Base-by-base conservation (phyloP, 2,113 vertebrate genomes). In the Nyctereutes procyonoides region DNA sequence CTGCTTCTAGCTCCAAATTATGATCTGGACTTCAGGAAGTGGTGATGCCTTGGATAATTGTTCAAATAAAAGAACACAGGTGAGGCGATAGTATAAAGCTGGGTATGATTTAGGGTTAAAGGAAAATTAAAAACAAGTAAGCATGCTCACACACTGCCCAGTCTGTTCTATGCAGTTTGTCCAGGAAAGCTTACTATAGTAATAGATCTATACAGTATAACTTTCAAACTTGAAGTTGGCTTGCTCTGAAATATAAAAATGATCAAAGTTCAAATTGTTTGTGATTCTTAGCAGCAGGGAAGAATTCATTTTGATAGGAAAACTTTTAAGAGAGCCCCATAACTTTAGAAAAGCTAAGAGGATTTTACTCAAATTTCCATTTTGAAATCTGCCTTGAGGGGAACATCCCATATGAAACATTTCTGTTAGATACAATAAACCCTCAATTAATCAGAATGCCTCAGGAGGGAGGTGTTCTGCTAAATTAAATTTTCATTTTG, bases 371-470 rank as follows among this genome's bases (percentile, higher is more conserved):
- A 84, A 48, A 51, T 92, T 97, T 95, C 79, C 69, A 81, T 74
- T 83, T 89, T 82, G 79, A 93, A 96, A 51, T 96, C 89, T 53
- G 15, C 93, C 86, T 84, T 69, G 35, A 71, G 89, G 86, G 93
- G 53, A 93, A 55, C 26, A 53, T 89, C 32, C 38, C 76, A 51
- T 58, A 30, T 67, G 88, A 73, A 74, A 58, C 62, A 43, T 95
- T 93, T 92, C 83, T 86, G 73, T 58, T 56, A 62, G 28, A 53
- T 69, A 83, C 30, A 93, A 81, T 92, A 86, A 88, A 48, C 32
- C 17, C 63, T 94, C 60, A 62, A 28, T 95, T 98, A 97, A 95
- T 97, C 67, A 63, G 53, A 82, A 32, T 32, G 53, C 58, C 90
- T 83, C 28, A 7, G 67, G 87, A 96, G 92, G 76, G 51, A 91